phyloP scores from a whole-genome alignment of 2,888 invertebrate species.

The Synergus laeviventris region DNA sequence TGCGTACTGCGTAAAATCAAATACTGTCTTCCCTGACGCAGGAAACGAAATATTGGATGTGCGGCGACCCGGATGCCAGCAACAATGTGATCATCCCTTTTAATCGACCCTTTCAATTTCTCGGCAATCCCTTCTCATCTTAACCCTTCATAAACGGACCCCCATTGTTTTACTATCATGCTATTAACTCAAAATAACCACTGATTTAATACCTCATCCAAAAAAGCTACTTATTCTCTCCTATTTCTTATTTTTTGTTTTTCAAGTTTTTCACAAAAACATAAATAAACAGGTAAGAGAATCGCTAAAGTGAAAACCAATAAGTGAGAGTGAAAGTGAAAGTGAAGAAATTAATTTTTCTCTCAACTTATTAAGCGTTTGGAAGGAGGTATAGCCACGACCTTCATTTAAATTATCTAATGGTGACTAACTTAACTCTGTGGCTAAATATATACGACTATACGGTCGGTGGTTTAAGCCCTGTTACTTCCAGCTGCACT shows the following conservation, averaged over 20 bases:
- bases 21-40: constrained; percentile 65
- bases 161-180: constrained; percentile 14
- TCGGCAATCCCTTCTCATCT: constrained; percentile 43
- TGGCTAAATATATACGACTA: constrained; percentile 50
- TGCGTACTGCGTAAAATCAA: constrained; percentile 74
- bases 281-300: too few relatives aligned
- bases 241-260: too few relatives aligned
- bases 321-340: too few relatives aligned
- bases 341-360: constrained; percentile 70
- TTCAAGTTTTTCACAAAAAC: too few relatives aligned
- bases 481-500: constrained; percentile 31
- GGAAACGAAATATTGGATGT: constrained; percentile 72
- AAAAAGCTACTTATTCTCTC: background rate
- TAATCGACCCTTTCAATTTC: constrained; percentile 48
- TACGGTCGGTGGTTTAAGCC: constrained; percentile 41
- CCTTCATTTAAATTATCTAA: constrained; percentile 67
- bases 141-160: constrained; percentile 36
- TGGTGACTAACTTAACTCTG: constrained; percentile 64
- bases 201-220: background rate
- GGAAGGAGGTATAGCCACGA: constrained; percentile 63
- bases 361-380: constrained; percentile 65
- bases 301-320: too few relatives aligned
- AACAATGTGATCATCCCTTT: constrained; percentile 43
- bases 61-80: constrained; percentile 52
- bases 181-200: background rate